Evolutionary conservation across 2,113 vertebrate species (phyloP).

Genomic region (Oncorhynchus clarkii): DNA sequence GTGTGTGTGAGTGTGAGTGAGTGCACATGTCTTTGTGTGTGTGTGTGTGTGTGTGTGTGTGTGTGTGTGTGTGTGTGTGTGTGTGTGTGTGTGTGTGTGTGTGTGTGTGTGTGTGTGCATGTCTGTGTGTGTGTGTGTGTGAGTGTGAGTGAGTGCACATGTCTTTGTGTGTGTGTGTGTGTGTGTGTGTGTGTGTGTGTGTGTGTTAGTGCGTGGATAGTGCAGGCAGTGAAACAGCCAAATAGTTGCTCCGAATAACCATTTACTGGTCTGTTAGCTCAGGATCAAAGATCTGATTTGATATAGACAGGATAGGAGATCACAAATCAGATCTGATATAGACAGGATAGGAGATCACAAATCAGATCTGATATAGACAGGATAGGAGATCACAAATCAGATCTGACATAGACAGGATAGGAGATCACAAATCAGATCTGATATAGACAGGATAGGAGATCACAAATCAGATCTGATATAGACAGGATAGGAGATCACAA

Average conservation of each 20-base stretch:
- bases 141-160: not conserved
- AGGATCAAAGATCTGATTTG: constrained; percentile 19
- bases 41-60: too few relatives aligned
- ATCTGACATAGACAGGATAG: too few relatives aligned
- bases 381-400: too few relatives aligned
- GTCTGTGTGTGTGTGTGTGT: constrained; percentile 2
- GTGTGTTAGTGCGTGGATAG: constrained; percentile 13
- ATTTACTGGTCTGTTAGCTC: constrained; percentile 35
- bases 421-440: constrained; percentile 15
- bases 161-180: constrained; percentile 19
- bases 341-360: too few relatives aligned
- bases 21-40: too few relatives aligned
- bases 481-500: too few relatives aligned
- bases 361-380: too few relatives aligned
- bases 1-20: constrained; percentile 6
- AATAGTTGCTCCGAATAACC: constrained; percentile 35
- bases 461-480: too few relatives aligned
- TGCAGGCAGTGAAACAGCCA: not conserved
- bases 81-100: not conserved
- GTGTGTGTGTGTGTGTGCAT: too few relatives aligned
- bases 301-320: not conserved
- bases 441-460: too few relatives aligned
- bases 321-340: too few relatives aligned
- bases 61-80: not conserved
- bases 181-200: not conserved